Conservation (phyloP, 2,797 vertebrate genomes). For the Enteromius mattozi region DNA sequence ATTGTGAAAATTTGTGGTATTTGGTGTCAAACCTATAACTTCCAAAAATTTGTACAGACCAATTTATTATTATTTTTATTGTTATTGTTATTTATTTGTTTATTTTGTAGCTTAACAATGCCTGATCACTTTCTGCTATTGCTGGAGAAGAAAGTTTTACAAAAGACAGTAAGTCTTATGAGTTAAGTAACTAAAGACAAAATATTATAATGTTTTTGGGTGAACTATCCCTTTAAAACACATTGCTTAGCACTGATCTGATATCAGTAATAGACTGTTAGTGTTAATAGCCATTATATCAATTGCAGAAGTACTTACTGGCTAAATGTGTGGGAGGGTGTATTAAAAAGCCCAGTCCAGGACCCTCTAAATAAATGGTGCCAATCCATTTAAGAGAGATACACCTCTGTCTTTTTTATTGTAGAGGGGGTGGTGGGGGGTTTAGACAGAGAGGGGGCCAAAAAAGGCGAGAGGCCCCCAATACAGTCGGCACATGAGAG, state of each 20-base stretch:
- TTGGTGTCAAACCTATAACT: background rate
- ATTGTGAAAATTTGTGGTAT: background rate
- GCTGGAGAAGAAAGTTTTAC: background rate
- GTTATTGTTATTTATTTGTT: rapidly evolving
- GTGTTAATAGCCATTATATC: constrained; percentile 62
- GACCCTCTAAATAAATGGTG: constrained; percentile 56
- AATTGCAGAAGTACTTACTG: constrained; percentile 61
- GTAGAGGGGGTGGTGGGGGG: constrained; percentile 21
- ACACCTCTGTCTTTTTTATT: constrained; percentile 48
- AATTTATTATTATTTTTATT: rapidly evolving
- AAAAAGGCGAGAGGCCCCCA: constrained; percentile 47
- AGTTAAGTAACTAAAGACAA: background rate
- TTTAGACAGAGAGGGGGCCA: constrained; percentile 21
- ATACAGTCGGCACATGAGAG: constrained; percentile 44
- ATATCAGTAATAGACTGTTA: constrained; percentile 42
- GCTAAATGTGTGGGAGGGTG: constrained; percentile 56
- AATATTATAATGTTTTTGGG: background rate
- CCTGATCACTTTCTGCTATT: background rate
- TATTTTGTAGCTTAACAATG: background rate
- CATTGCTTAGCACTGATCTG: constrained; percentile 40
- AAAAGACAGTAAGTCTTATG: background rate
- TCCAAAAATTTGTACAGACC: too few species aligned
- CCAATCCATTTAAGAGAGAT: constrained; percentile 55
- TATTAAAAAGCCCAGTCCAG: constrained; percentile 47
- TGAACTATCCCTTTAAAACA: constrained; percentile 10